A percentile compares a stretch with the other conserved stretches of the same genome.
Conservation (phyloP, 2,113 vertebrate species). For the Paramisgurnus dabryanus region DNA sequence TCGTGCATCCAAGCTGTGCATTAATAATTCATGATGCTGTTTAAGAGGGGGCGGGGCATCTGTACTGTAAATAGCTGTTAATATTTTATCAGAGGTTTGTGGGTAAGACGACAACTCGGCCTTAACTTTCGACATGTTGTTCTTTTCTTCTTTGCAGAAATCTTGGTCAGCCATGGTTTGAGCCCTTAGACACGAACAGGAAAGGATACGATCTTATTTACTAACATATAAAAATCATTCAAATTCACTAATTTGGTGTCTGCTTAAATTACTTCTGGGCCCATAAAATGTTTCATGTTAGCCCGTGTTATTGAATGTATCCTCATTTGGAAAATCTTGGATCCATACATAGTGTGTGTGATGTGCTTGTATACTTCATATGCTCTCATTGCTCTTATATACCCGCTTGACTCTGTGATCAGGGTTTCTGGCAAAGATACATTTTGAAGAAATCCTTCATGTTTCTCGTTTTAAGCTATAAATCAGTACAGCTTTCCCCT, state of each 20-base stretch:
- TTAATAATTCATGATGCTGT: conserved; percentile 13
- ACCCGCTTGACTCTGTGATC: neutral
- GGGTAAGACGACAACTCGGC: neutral
- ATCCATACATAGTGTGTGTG: neutral
- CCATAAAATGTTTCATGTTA: neutral
- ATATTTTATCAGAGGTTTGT: conserved; percentile 13
- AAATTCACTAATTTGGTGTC: too few relatives aligned
- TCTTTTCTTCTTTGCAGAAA: conserved; percentile 41
- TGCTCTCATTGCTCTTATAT: neutral
- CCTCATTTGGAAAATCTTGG: neutral
- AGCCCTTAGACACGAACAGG: conserved; percentile 11
- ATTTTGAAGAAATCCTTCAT: neutral
- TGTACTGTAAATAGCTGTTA: conserved; percentile 43
- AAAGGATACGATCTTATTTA: conserved; percentile 11
- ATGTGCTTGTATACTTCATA: neutral
- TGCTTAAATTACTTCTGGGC: neutral
- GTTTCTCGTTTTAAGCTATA: neutral
- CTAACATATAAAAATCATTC: too few relatives aligned
- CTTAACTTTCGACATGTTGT: conserved; percentile 13
- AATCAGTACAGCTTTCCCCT: neutral
- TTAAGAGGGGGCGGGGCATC: neutral
- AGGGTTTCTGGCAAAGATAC: conserved; percentile 5
- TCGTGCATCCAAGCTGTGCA: conserved; percentile 30
- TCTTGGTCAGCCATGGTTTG: conserved; percentile 11
- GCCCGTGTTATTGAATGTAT: neutral